Conservation (phyloP, 92 coral and sea anemone species). For the Zoanthus sociatus region DNA sequence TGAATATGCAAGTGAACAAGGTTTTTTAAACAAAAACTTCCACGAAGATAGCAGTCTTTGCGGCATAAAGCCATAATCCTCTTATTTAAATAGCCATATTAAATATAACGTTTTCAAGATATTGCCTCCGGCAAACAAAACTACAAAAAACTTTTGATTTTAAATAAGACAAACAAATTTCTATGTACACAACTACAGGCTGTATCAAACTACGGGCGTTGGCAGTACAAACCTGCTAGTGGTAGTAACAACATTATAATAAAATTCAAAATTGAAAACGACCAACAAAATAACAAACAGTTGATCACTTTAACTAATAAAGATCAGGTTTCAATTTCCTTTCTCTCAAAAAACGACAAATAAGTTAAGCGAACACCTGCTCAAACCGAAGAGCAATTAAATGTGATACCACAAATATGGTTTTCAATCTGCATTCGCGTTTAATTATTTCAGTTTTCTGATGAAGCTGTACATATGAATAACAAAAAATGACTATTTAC, state of each 20-base stretch:
- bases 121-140: neutral
- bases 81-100: neutral
- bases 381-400: neutral
- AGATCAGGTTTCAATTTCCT: slow-evolving; percentile 32
- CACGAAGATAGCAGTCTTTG: neutral
- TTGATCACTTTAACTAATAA: slow-evolving; percentile 12
- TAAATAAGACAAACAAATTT: neutral
- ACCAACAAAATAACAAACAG: slow-evolving; percentile 7
- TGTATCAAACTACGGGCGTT: slow-evolving; percentile 34
- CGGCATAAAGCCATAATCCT: slow-evolving; percentile 21
- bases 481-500: neutral
- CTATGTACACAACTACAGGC: no score
- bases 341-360: neutral
- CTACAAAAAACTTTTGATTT: neutral
- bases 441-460: neutral
- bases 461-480: neutral
- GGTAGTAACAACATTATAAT: slow-evolving; percentile 3
- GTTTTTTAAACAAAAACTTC: slow-evolving; percentile 7
- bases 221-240: slow-evolving; percentile 20
- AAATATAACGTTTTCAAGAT: slow-evolving; percentile 29
- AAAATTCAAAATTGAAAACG: slow-evolving; percentile 1
- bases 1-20: slow-evolving; percentile 27
- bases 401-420: neutral
- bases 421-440: neutral
- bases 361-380: slow-evolving; percentile 16